Percentiles rank a stretch among this genome's conserved stretches.
These are phyloP conservation scores for Melinaea menophilus DNA, from an alignment of 2,888 invertebrate species.

Conservation along the genomic window DNA sequence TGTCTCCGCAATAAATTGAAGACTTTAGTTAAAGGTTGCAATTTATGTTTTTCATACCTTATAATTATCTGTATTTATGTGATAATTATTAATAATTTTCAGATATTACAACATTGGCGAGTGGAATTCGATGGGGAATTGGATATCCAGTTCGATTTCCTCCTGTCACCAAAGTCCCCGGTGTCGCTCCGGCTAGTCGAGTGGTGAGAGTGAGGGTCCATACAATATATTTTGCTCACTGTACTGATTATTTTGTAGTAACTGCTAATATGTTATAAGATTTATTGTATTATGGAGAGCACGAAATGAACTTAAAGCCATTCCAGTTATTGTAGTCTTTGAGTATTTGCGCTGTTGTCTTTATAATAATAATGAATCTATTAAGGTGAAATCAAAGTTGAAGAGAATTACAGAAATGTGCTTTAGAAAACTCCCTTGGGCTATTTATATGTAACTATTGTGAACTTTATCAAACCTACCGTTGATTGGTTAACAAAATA, in stretches of 20 bases:
- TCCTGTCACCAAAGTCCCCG: constrained; percentile 86
- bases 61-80: too few species aligned
- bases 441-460: too few species aligned
- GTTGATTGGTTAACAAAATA: too few species aligned
- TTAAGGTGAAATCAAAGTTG: too few species aligned
- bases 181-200: constrained; percentile 82
- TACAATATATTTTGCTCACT: constrained; percentile 14
- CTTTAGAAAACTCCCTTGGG: too few species aligned
- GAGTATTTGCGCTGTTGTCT: not conserved
- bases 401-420: too few species aligned
- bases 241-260: constrained; percentile 31
- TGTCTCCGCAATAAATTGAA: too few species aligned
- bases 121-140: constrained; percentile 83
- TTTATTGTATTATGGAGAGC: constrained; percentile 23
- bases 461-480: too few species aligned
- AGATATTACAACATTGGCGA: constrained; percentile 85
- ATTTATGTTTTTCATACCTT: too few species aligned
- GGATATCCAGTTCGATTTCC: constrained; percentile 88
- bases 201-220: constrained; percentile 52
- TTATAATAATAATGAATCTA: too few species aligned
- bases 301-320: not conserved
- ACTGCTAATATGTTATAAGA: constrained; percentile 27
- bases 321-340: constrained; percentile 12
- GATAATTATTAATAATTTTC: constrained; percentile 35
- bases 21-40: too few species aligned